Evolutionary conservation across 1,140 invertebrate genomes (phyloP), one percentile per base, ranked within the genome.

Genomic region (Caerostris darwini): DNA sequence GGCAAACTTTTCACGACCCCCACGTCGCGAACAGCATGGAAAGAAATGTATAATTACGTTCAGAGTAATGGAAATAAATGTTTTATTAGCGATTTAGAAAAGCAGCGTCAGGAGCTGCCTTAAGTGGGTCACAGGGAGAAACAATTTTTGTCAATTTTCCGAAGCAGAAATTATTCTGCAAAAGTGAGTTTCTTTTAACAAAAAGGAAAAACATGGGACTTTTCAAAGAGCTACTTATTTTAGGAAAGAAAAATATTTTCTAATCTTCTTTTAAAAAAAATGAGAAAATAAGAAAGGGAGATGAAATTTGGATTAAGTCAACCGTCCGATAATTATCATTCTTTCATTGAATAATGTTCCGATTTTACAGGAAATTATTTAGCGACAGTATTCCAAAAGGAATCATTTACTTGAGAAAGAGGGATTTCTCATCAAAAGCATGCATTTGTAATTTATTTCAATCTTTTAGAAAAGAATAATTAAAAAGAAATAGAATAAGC

Each of bases 1-100:
- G 50, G 12, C 71, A 34, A 85, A 57, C 56, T 85, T 10, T 85
- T 34, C 19, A 57, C 3, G 14, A 59, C 56, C 34, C 34, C n/a
- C n/a, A 57, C 19, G 57, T n/a, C 17, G n/a, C 19, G 7, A 58
- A 34, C 3, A 85, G 56, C 57, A 3, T 5, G 12, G 12, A 85
- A 12, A 12, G 71, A 85, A 85, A 85, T 85, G n/a, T 85, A 85
- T 85, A 85, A 85, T 85, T 85, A 85, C 34, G 57, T 19, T 59
- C n/a, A 59, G 34, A 59, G 17, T 85, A 58, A 59, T 85, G 56
- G 53, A 85, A 85, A 58, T 85, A 85, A 58, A 57, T 59, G 56
- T 59, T 59, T 59, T 12, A 58, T 85, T 59, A 19, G 10, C 58
- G 56, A 58, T 19, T 19, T 57, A 58, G 17, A 6, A 14, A 85